Evolutionary conservation across 2,797 vertebrate genomes (phyloP).

Genomic region (Adelosebastes latens): DNA sequence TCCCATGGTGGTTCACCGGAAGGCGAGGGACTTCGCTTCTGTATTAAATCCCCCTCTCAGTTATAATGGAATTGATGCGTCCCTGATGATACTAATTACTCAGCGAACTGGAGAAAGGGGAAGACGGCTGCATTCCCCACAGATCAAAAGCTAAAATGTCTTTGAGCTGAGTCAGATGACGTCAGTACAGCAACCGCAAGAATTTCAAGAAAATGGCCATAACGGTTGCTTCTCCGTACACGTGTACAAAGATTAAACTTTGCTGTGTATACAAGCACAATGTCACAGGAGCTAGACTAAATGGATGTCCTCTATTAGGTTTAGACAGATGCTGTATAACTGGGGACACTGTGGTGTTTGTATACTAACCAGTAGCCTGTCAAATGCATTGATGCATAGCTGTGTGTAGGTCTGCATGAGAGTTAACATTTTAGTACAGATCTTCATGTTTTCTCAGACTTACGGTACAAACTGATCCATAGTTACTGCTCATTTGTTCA

Average conservation of each 20-base stretch:
- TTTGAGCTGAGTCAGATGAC: background rate
- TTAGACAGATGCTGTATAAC: conserved; percentile 63
- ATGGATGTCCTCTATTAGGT: conserved; percentile 65
- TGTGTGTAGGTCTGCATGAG: conserved; percentile 83
- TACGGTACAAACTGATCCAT: conserved; percentile 51
- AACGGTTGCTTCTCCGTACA: conserved; percentile 13
- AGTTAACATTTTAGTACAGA: conserved; percentile 73
- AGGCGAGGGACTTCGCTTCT: no score
- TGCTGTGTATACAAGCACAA: conserved; percentile 78
- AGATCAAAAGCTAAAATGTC: conserved; percentile 18
- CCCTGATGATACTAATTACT: conserved; percentile 15
- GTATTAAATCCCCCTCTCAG: conserved; percentile 14
- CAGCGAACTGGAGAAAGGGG: conserved; percentile 11
- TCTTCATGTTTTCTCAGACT: conserved; percentile 67
- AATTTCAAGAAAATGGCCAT: conserved; percentile 6
- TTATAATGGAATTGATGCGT: background rate
- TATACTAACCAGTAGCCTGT: conserved; percentile 79
- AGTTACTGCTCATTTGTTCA: conserved; percentile 63
- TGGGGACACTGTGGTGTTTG: conserved; percentile 71
- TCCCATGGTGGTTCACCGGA: no score
- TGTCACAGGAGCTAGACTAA: conserved; percentile 64
- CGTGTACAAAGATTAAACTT: conserved; percentile 68
- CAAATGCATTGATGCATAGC: conserved; percentile 73
- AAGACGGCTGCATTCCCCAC: conserved; percentile 14
- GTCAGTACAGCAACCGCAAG: background rate